Evolutionary conservation across 2,888 invertebrate genomes (phyloP).

Genomic region (Ochropleura leucogaster): DNA sequence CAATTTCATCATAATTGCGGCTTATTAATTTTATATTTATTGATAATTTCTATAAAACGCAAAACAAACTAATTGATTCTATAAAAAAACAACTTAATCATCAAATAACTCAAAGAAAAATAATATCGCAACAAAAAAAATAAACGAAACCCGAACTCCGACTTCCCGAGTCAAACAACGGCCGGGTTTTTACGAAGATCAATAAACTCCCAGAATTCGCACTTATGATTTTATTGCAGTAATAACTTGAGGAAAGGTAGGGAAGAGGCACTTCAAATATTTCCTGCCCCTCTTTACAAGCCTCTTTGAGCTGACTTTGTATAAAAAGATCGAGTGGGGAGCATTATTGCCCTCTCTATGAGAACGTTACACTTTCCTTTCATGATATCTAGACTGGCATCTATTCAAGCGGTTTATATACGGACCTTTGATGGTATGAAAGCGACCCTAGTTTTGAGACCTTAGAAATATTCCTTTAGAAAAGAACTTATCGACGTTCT

Average conservation of each 20-base stretch:
- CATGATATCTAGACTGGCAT: constrained; percentile 19
- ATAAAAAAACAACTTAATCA: constrained; percentile 3
- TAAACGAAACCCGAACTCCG: neutral
- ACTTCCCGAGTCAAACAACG: neutral
- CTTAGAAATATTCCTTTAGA: constrained; percentile 1
- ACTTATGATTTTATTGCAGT: constrained; percentile 42
- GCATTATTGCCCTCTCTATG: constrained; percentile 30
- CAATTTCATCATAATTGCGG: neutral
- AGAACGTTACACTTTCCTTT: constrained; percentile 33
- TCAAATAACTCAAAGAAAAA: neutral
- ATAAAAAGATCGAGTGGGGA: constrained; percentile 36
- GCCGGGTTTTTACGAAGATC: constrained; percentile 50
- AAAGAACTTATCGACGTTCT: neutral
- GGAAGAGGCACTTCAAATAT: constrained; percentile 25
- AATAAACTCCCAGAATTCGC: constrained; percentile 37
- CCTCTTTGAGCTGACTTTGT: constrained; percentile 10
- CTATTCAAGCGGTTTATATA: constrained; percentile 28
- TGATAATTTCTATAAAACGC: constrained; percentile 2
- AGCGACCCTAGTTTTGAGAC: constrained; percentile 20
- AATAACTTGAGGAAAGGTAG: constrained; percentile 3
- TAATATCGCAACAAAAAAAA: neutral
- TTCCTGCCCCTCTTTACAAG: neutral
- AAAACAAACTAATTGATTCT: neutral
- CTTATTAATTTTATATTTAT: neutral
- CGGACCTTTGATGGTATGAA: constrained; percentile 8